Conservation (phyloP, 2,888 invertebrate species). For the Bimastos eiseni region DNA sequence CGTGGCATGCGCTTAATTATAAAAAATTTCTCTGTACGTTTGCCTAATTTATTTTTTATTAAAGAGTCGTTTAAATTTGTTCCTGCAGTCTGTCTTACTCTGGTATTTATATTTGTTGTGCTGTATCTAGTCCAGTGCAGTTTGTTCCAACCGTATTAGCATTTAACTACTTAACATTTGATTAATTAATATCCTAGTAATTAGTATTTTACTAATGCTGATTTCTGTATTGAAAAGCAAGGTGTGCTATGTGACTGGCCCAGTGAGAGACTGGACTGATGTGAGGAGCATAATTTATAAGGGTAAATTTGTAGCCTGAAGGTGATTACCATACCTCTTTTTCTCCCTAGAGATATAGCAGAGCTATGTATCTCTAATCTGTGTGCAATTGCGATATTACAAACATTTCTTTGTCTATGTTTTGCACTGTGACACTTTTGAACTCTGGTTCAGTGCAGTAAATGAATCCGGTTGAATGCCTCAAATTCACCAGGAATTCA, state of each 20-base stretch:
- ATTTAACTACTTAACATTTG: background rate
- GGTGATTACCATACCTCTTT: too few relatives aligned
- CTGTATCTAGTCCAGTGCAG: background rate
- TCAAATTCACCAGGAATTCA: background rate
- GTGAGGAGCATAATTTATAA: background rate
- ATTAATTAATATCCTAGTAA: background rate
- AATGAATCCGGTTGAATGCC: too few relatives aligned
- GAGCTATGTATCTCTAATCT: too few relatives aligned
- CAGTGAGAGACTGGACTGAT: background rate
- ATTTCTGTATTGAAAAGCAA: background rate
- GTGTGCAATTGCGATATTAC: too few relatives aligned
- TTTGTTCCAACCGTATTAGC: background rate
- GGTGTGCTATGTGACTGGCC: background rate
- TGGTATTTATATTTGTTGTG: background rate
- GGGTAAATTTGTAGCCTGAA: background rate
- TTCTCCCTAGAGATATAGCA: too few relatives aligned
- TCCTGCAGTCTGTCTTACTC: background rate
- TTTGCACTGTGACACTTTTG: too few relatives aligned
- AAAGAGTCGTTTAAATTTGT: background rate
- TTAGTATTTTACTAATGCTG: constrained; percentile 2
- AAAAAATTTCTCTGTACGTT: background rate
- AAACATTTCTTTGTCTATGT: too few relatives aligned
- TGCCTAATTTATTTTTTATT: background rate
- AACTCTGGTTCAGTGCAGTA: too few relatives aligned
- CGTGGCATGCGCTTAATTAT: background rate